Conservation (phyloP, 2,797 vertebrate genomes). For the Macropus fuliginosus region DNA sequence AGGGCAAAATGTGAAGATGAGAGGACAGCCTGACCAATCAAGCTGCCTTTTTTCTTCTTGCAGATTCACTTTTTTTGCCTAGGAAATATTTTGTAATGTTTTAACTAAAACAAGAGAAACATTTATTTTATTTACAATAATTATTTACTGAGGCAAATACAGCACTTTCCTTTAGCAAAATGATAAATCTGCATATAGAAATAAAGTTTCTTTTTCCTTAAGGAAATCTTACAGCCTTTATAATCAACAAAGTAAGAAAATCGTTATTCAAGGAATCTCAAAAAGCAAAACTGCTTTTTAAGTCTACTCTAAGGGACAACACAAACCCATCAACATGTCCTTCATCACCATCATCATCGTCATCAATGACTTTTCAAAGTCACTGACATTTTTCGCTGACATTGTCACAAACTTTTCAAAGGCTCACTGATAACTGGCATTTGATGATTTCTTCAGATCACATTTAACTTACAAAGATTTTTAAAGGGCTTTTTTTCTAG, state of each 20-base stretch:
- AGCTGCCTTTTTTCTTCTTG: not conserved
- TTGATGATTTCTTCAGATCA: conserved; percentile 53
- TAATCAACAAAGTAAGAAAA: conserved; percentile 64
- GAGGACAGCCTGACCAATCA: not conserved
- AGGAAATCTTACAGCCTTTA: conserved; percentile 52
- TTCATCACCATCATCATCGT: not conserved
- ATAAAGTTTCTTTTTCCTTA: conserved; percentile 39
- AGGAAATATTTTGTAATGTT: not conserved
- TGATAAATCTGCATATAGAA: conserved; percentile 56
- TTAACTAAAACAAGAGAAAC: conserved; percentile 39
- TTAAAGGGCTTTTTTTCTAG: conserved; percentile 34
- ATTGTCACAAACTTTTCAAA: conserved; percentile 55
- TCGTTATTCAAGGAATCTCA: conserved; percentile 49
- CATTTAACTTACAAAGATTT: conserved; percentile 41
- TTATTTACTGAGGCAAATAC: conserved; percentile 36
- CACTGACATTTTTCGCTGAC: too few species aligned
- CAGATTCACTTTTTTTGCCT: not conserved
- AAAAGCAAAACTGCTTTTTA: conserved; percentile 45
- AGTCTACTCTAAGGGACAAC: conserved; percentile 62
- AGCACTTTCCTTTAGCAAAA: conserved; percentile 58
- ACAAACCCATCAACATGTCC: conserved; percentile 40
- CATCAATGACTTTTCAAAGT: conserved; percentile 54
- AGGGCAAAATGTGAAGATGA: not conserved
- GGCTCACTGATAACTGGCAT: conserved; percentile 45
- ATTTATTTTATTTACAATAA: conserved; percentile 27